Base-by-base conservation (phyloP, 1,140 invertebrate species). In the Drosophila kepulauana region DNA sequence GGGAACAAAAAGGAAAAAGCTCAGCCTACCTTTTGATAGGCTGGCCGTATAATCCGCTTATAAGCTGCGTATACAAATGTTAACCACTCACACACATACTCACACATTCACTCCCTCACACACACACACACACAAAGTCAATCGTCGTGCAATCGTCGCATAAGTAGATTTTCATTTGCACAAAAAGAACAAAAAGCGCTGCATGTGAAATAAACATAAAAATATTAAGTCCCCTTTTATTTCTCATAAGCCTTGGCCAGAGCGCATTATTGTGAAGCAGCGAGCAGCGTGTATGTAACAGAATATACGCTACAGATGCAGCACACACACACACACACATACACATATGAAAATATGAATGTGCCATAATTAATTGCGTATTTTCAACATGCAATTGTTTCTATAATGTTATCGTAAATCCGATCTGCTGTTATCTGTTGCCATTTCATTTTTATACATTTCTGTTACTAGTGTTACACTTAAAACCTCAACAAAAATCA, bases 141-240 rank as follows among this genome's bases (percentile, higher is more conserved):
- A 25, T 43, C 43, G 46, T 63, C 48, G 52, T 63, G 20, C 51
- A 16, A 25, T 25, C 20, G 20, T 45, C 46, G 62, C 43, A 52
- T 77, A 51, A 56, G 66, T 77, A n/a, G 57, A 69, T 62, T 74
- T 78, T 74, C 46, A 81, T 76, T 67, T 67, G 49, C 38, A 35
- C 61, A 43, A 52, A 41, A 51, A 2, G 43, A 38, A 41, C 16
- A 48, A 48, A 43, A 38, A 38, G 10, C 7, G 7, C 7, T 33
- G 30, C 5, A 7, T 7, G 30, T 6, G 7, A 33, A 33, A 33
- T 33, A 7, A 33, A 7, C 20, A 25, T 25, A 33, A 33, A 33
- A 33, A 33, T 33, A 6, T 10, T 38, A 38, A 43, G 41, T 43
- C 41, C 11, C 41, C 41, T n/a, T 43, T 43, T 43, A 43, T 43